Evolutionary conservation across 2,888 invertebrate genomes (phyloP).

Genomic region (Altica lythri): DNA sequence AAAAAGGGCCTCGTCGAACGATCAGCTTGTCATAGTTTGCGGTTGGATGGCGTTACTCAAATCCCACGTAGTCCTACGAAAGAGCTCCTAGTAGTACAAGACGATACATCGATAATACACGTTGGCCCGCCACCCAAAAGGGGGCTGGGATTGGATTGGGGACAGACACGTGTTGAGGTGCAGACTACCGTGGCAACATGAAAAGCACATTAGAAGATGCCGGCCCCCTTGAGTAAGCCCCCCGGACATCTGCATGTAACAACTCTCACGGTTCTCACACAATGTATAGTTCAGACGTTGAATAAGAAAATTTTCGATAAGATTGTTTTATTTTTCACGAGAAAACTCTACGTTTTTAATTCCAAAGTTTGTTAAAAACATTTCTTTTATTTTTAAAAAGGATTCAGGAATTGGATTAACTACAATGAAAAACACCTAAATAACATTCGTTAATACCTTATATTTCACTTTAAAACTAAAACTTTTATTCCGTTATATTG

Average conservation of each 20-base stretch:
- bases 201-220: constrained; percentile 58
- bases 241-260: constrained; percentile 52
- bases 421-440: no score
- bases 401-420: no score
- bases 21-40: constrained; percentile 51
- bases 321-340: constrained; percentile 3
- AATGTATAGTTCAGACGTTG: constrained; percentile 6
- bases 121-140: constrained; percentile 37
- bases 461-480: no score
- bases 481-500: no score
- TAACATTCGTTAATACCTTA: no score
- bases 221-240: constrained; percentile 48
- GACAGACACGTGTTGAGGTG: constrained; percentile 59
- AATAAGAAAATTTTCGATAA: constrained; percentile 2
- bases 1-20: constrained; percentile 29
- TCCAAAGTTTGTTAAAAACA: no score
- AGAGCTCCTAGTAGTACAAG: constrained; percentile 53
- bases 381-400: no score
- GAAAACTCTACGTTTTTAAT: no score
- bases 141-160: constrained; percentile 43
- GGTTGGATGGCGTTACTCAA: constrained; percentile 53
- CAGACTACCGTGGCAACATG: constrained; percentile 55
- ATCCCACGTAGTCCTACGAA: constrained; percentile 46
- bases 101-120: constrained; percentile 57
- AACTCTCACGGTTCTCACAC: constrained; percentile 48